These are phyloP conservation scores for Hydraecia micacea DNA, from an alignment of 2,888 invertebrate genomes.

Conservation along the genomic window DNA sequence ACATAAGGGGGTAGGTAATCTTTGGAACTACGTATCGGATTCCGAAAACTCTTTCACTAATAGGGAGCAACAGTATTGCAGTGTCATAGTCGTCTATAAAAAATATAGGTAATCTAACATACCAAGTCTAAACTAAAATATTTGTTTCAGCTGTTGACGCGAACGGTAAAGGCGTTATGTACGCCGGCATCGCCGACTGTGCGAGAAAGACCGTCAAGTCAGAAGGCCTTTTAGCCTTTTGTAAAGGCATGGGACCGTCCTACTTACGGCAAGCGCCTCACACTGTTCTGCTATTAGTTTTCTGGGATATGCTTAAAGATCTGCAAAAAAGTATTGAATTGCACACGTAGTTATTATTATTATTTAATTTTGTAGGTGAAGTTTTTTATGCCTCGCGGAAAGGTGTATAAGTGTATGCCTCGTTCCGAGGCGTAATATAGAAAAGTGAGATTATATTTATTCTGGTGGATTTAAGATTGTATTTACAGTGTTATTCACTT, in stretches of 20 bases:
- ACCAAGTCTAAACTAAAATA: background rate
- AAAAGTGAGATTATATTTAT: conserved; percentile 36
- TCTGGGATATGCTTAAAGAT: conserved; percentile 95
- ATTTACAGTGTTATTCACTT: conserved; percentile 10
- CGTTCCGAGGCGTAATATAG: conserved; percentile 7
- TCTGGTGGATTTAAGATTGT: conserved; percentile 6
- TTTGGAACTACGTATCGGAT: too few species aligned
- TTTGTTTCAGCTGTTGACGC: conserved; percentile 91
- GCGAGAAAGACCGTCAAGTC: conserved; percentile 93
- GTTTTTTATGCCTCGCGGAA: conserved; percentile 13
- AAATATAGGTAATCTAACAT: too few species aligned
- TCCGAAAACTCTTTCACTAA: too few species aligned
- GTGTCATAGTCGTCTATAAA: background rate
- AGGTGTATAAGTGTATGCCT: conserved; percentile 9
- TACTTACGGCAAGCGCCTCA: conserved; percentile 98
- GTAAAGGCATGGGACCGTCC: conserved; percentile 97
- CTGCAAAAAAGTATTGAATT: conserved; percentile 76
- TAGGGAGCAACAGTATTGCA: too few species aligned
- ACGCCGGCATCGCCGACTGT: conserved; percentile 94
- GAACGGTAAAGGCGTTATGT: conserved; percentile 92
- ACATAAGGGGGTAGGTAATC: too few species aligned
- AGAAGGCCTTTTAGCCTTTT: conserved; percentile 96
- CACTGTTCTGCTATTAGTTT: conserved; percentile 95
- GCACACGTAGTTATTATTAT: conserved; percentile 46
- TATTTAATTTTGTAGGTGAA: conserved; percentile 25